Base-by-base conservation (phyloP, 2,888 invertebrate species). In the Microctonus hyperodae region DNA sequence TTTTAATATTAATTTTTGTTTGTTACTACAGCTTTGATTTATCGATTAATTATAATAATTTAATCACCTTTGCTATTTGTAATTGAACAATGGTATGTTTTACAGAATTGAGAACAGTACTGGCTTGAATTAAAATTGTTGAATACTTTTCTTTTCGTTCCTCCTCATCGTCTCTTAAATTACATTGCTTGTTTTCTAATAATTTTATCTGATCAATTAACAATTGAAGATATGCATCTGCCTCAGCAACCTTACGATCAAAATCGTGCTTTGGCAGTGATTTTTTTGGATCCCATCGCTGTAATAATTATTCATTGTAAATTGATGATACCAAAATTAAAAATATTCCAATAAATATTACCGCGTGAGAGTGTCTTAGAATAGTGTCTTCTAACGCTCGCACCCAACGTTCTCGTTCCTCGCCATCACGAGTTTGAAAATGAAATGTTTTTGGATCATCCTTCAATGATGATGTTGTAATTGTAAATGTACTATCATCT, bases 391-490 rank as follows among this genome's bases (percentile, higher is more conserved):
- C 98, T 70, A 99, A 86, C 50, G 95, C 94, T 48, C 94, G 90
- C 66, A 99, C 95, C 99, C 99, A 99, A 74, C 92, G 91, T 83
- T 98, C 98, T 61, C 98, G 88, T 83, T 99, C 98, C 64, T 94
- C 93, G 13, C 93, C 92, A 85, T 98, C 96, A 75, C 96, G 89
- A 22, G 98, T 98, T 89, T 99, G 98, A 85, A 99, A 97, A 86
- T 99, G 99, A 86, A 99, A 99, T 13, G 97, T 97, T 86, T 99
- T 99, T 78, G 97, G 96, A 85, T 99, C 99, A 59, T 98, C 98
- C 65, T 83, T 84, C 51, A 77, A 80, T 13, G 83, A 84, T 2
- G 83, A 81, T 10, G 83, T 83, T 5, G 97, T 98, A 79, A 99
- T 96, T 58, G 98, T 99, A 86, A 99, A 99, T 5, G 98, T 98